phyloP scores from a whole-genome alignment of 2,113 vertebrate genomes.

The Amia ocellicauda region DNA sequence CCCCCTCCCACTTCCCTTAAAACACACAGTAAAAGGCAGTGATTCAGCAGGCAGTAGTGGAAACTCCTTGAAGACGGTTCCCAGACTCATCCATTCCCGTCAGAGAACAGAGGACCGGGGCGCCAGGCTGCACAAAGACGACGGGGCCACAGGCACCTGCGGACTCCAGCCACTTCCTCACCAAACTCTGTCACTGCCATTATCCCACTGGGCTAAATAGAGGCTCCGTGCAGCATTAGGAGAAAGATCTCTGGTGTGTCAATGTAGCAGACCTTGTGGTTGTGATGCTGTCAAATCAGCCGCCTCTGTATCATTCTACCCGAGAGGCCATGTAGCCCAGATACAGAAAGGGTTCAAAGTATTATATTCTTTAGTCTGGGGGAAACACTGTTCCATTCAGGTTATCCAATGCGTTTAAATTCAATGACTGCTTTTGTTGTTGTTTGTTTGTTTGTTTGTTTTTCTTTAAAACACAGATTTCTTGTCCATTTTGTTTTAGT shows the following conservation, averaged over 20 bases:
- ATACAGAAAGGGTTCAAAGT: too few species aligned
- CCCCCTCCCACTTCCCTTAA: conserved; percentile 33
- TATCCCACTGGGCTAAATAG: background rate
- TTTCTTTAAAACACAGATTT: too few species aligned
- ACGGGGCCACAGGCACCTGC: background rate
- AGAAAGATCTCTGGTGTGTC: background rate
- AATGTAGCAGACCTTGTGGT: background rate
- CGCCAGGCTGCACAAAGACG: background rate
- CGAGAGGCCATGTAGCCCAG: too few species aligned
- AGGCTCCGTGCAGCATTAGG: background rate
- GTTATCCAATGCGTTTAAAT: too few species aligned
- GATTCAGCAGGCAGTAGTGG: conserved; percentile 49
- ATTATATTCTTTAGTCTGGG: too few species aligned
- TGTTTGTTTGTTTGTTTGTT: background rate
- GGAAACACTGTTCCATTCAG: too few species aligned
- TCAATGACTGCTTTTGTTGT: background rate
- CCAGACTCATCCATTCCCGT: background rate
- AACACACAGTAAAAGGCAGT: conserved; percentile 41
- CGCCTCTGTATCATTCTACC: too few species aligned
- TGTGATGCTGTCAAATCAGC: background rate
- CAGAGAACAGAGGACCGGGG: background rate
- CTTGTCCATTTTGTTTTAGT: too few species aligned
- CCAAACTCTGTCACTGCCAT: too few species aligned
- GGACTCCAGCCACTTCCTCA: background rate
- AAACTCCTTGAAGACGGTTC: conserved; percentile 37